Percentiles rank a stretch among this genome's conserved stretches.
Evolutionary conservation across 2,113 vertebrate species (phyloP).

Genomic region (Apodemus speciosus): DNA sequence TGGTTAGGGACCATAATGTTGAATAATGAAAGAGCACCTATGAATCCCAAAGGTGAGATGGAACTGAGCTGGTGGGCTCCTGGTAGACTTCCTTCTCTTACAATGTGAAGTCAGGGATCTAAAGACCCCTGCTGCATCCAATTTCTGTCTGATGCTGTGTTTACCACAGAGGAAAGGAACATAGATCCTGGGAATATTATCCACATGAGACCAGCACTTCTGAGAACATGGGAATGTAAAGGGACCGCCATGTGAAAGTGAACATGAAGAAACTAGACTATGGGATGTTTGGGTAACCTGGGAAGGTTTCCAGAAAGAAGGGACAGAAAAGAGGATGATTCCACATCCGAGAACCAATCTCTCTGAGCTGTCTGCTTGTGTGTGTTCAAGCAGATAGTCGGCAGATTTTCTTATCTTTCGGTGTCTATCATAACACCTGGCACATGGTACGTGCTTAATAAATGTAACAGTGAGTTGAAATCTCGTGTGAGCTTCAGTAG

Average conservation of each 20-base stretch:
- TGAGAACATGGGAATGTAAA: not conserved
- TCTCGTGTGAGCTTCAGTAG: not conserved
- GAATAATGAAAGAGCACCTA: not conserved
- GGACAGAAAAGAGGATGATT: not conserved
- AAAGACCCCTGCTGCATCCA: not conserved
- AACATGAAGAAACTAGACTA: not conserved
- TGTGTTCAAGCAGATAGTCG: not conserved
- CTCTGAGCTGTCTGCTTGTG: not conserved
- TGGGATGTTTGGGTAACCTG: not conserved
- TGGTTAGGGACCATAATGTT: not conserved
- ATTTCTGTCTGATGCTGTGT: not conserved
- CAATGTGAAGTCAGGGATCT: not conserved
- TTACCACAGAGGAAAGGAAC: not conserved
- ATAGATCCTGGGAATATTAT: not conserved
- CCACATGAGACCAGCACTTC: not conserved
- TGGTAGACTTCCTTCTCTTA: not conserved
- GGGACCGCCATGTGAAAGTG: not conserved
- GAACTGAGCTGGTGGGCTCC: not conserved
- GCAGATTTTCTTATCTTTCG: not conserved
- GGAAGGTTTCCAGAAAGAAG: conserved; percentile 1
- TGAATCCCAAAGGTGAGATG: not conserved
- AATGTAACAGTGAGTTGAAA: not conserved
- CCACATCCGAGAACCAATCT: not conserved
- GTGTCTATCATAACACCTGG: not conserved
- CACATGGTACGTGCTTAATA: not conserved